phyloP scores from a whole-genome alignment of 2,888 invertebrate species.

The Nomada flava region DNA sequence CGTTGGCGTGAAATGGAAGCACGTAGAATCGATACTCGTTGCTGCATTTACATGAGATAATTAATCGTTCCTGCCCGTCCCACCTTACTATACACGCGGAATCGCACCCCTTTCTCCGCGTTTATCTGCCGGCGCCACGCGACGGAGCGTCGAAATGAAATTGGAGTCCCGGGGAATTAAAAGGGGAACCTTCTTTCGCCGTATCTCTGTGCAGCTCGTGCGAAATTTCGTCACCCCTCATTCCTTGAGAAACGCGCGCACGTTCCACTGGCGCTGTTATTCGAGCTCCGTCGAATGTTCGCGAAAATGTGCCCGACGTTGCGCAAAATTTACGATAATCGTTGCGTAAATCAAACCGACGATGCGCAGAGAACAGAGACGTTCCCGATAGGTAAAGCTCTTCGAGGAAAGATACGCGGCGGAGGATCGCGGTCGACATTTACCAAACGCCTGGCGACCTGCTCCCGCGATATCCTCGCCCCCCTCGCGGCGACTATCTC shows the following conservation, averaged over 20 bases:
- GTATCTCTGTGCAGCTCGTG: too few species aligned
- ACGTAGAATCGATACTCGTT: neutral
- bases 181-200: neutral
- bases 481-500: neutral
- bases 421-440: neutral
- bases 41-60: constrained; percentile 14
- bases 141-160: neutral
- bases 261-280: too few species aligned
- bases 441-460: neutral
- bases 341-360: too few species aligned
- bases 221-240: too few species aligned
- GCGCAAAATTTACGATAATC: too few species aligned
- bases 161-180: neutral
- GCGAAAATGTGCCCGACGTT: neutral
- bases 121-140: neutral
- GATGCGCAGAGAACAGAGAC: neutral
- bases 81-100: neutral
- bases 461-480: constrained; percentile 19
- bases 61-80: constrained; percentile 6
- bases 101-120: neutral
- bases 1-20: constrained; percentile 25
- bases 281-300: neutral
- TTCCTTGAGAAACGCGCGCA: too few species aligned
- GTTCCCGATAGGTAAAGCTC: neutral
- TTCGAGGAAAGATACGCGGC: neutral